Base-by-base conservation (phyloP, 1,140 invertebrate genomes). In the Atopsyche davidsoni region DNA sequence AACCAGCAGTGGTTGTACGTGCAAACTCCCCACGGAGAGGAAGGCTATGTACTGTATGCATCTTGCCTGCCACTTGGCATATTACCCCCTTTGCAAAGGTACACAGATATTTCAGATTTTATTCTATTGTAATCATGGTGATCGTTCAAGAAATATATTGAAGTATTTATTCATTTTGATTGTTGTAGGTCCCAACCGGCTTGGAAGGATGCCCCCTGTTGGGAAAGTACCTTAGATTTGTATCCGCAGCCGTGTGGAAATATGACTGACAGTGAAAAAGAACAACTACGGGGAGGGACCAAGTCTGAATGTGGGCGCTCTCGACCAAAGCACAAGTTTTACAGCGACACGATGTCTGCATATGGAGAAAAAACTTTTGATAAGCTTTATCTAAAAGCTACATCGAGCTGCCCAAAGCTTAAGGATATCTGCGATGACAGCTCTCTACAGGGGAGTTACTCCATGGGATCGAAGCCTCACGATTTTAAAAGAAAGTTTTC, bases 1-100 rank as follows among this genome's bases (percentile, higher is more conserved):
- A 89, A 86, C 57, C 80, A 85, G 55, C 78, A 79, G 54, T 90
- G 87, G 87, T 63, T 90, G 1, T 89, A 89, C 59, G 85, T 86
- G 1, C 86, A 89, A 63, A 89, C 87, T 1, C 83, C 86, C 1
- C 84, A 86, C 53, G 82, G 78, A 0, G 79, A 87, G 47, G 86
- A 89, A 63, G 86, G 86, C 0, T 87, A 89, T 52, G 82, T 89
- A 14, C 75, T 81, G 25, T 89, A 87, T 53, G 73, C 76, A 4
- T 80, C 83, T 2, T 89, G 86, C 60, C 60, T 88, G 38, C 86
- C 87, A 0, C 58, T 89, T 23, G 85, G 85, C 36, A 85, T 85
- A 53, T 60, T 84, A 45, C 82, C 79, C 4, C 22, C 51, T 11
- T 36, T 53, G 13, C 46, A 57, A 28, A 57, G 50, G 51, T 53